Conservation (phyloP, 2,888 invertebrate genomes). For the Ametastegia equiseti region DNA sequence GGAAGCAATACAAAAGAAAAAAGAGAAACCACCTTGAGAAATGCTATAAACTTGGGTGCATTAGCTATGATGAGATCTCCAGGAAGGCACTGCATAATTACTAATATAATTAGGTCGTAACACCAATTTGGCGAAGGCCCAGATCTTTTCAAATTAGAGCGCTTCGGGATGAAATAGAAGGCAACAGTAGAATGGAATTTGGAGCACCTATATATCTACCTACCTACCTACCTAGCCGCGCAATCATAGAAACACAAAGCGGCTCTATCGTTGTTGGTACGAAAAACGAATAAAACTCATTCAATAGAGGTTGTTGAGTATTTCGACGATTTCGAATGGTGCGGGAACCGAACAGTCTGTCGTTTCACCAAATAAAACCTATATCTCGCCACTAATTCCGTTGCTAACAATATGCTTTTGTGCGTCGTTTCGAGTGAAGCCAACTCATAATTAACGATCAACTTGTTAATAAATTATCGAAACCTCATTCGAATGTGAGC, state of each 20-base stretch:
- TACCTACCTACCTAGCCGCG: not conserved
- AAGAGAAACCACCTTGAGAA: not conserved
- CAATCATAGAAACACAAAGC: slow-evolving; percentile 42
- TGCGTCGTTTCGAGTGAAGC: slow-evolving; percentile 25
- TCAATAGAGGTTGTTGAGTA: slow-evolving; percentile 36
- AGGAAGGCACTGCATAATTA: slow-evolving; percentile 28
- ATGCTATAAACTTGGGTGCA: slow-evolving; percentile 8
- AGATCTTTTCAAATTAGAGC: slow-evolving; percentile 38
- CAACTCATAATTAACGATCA: slow-evolving; percentile 34
- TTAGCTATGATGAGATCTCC: slow-evolving; percentile 18
- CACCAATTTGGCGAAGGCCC: slow-evolving; percentile 35
- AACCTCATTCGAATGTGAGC: slow-evolving; percentile 10
- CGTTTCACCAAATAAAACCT: slow-evolving; percentile 37
- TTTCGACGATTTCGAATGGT: slow-evolving; percentile 23
- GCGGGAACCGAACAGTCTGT: slow-evolving; percentile 36
- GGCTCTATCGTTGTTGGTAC: slow-evolving; percentile 17
- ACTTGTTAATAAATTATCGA: slow-evolving; percentile 11
- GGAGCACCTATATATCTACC: slow-evolving; percentile 23
- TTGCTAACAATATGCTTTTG: slow-evolving; percentile 47
- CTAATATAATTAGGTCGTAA: slow-evolving; percentile 37
- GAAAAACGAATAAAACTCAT: slow-evolving; percentile 41
- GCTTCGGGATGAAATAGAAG: slow-evolving; percentile 35
- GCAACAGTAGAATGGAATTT: slow-evolving; percentile 33
- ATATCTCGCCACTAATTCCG: slow-evolving; percentile 44
- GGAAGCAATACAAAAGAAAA: not conserved